These are phyloP conservation scores for Sitophilus oryzae DNA, from an alignment of 1,140 invertebrate genomes.

Conservation along the genomic window DNA sequence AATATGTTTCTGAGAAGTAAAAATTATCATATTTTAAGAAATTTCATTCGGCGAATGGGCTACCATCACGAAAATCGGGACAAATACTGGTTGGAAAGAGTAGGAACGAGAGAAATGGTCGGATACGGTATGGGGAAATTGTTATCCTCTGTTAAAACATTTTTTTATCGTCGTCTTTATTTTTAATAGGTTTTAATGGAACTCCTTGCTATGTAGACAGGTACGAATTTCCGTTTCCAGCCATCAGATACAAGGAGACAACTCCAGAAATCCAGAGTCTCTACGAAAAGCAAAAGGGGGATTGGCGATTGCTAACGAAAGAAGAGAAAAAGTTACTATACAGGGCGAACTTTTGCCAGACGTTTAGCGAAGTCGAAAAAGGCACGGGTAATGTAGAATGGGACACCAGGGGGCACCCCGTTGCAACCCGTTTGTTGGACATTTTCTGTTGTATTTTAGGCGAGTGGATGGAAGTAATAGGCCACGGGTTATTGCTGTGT, in stretches of 20 bases:
- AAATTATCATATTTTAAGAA: too few relatives aligned
- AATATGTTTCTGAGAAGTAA: too few relatives aligned
- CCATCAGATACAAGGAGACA: slow-evolving; percentile 27
- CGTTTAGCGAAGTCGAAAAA: slow-evolving; percentile 29
- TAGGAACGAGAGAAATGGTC: slow-evolving; percentile 29
- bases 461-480: slow-evolving; percentile 24
- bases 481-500: slow-evolving; percentile 16
- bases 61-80: slow-evolving; percentile 15
- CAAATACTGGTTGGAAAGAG: slow-evolving; percentile 20
- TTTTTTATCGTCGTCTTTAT: neutral
- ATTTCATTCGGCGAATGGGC: slow-evolving; percentile 9
- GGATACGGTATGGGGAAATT: slow-evolving; percentile 18
- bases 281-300: slow-evolving; percentile 32
- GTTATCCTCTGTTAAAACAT: too few relatives aligned
- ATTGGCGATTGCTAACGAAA: slow-evolving; percentile 29
- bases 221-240: slow-evolving; percentile 25
- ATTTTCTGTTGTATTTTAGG: slow-evolving; percentile 9
- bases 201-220: slow-evolving; percentile 20
- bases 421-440: neutral
- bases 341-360: slow-evolving; percentile 30
- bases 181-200: slow-evolving; percentile 22
- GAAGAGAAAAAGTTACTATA: slow-evolving; percentile 33
- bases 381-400: neutral
- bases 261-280: slow-evolving; percentile 27
- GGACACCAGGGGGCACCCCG: neutral